These are phyloP conservation scores for Hymenopus coronatus DNA, from an alignment of 2,888 invertebrate species.

Conservation along the genomic window DNA sequence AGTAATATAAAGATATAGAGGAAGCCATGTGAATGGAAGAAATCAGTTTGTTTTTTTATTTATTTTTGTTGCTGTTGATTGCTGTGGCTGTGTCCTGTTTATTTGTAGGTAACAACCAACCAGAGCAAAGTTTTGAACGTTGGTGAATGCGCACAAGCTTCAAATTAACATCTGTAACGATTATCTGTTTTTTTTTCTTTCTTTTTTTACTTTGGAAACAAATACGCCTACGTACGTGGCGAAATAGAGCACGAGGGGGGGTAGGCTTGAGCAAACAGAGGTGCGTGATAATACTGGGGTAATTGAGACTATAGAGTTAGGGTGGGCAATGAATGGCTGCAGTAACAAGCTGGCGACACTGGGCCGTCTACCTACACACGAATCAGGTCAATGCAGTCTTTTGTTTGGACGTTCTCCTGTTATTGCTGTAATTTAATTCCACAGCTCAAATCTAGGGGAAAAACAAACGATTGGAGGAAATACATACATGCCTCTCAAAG, in stretches of 20 bases:
- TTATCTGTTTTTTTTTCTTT: too few species aligned
- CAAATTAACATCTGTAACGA: too few species aligned
- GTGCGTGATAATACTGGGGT: background rate
- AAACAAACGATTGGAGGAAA: background rate
- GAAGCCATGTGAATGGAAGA: too few species aligned
- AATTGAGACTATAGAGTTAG: background rate
- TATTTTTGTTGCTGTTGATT: too few species aligned
- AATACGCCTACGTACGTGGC: background rate
- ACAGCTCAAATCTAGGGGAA: background rate
- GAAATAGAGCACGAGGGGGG: too few species aligned
- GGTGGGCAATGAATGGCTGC: background rate
- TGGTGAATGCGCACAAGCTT: too few species aligned
- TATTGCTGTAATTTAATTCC: background rate
- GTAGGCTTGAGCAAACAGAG: background rate
- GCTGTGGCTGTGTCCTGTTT: too few species aligned
- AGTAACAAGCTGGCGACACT: background rate
- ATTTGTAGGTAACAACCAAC: too few species aligned
- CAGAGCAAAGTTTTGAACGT: too few species aligned
- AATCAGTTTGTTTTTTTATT: too few species aligned
- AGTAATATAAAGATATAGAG: too few species aligned
- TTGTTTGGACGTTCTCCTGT: background rate
- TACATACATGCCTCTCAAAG: too few species aligned
- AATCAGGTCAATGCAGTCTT: background rate
- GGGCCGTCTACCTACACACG: background rate
- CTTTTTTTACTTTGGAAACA: background rate